A percentile compares a stretch with the other conserved stretches of the same genome.
Conservation (phyloP, 2,888 invertebrate genomes). For the Leptinotarsa tumamoca region DNA sequence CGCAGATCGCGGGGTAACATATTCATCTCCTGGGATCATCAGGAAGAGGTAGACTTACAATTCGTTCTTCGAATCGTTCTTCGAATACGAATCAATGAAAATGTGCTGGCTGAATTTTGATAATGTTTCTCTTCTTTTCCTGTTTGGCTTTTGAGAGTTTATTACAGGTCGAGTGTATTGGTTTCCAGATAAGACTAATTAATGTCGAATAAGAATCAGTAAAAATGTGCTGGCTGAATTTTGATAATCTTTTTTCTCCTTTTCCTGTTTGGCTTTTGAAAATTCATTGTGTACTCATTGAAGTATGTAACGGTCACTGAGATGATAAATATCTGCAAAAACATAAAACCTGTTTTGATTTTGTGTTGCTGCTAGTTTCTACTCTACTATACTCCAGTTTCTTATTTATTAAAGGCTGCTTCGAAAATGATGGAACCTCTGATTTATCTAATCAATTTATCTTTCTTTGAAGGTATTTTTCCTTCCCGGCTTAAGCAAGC, state of each 20-base stretch:
- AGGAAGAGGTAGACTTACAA: neutral
- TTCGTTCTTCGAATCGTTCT: neutral
- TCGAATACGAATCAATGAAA: neutral
- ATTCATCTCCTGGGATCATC: neutral
- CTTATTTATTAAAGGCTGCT: too few relatives aligned
- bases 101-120: neutral
- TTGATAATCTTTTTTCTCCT: neutral
- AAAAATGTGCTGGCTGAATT: neutral
- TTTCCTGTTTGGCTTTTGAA: neutral
- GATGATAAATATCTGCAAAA: too few relatives aligned
- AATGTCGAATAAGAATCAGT: neutral
- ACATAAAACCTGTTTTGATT: too few relatives aligned
- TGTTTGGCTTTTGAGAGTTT: neutral
- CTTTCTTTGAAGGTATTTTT: too few relatives aligned
- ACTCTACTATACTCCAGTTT: too few relatives aligned
- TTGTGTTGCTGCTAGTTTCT: too few relatives aligned
- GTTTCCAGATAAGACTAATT: too few relatives aligned
- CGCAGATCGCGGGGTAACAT: neutral
- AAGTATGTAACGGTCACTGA: too few relatives aligned
- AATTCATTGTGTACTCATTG: neutral
- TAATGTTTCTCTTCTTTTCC: neutral
- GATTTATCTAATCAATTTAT: too few relatives aligned
- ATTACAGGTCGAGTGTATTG: neutral
- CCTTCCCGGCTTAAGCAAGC: too few relatives aligned
- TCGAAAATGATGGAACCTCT: too few relatives aligned